Evolutionary conservation across 2,888 invertebrate species (phyloP).

Genomic region (Neuroscelio doddi): DNA sequence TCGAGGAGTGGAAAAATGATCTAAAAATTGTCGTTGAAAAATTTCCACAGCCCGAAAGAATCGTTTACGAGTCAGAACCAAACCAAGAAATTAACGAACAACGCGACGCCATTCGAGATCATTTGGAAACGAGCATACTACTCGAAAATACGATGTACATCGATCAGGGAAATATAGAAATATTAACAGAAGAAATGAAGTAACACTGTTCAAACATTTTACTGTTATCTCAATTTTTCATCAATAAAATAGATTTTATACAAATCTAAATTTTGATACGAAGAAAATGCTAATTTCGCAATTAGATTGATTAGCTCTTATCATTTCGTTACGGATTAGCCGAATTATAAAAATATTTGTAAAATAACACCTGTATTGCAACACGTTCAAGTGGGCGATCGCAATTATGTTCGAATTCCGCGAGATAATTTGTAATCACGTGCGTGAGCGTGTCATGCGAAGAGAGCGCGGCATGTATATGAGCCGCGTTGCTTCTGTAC

Average conservation of each 20-base stretch:
- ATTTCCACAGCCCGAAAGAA: constrained; percentile 50
- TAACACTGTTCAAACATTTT: too few species aligned
- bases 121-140: constrained; percentile 18
- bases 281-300: neutral
- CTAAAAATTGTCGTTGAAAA: constrained; percentile 27
- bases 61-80: constrained; percentile 25
- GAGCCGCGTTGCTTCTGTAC: constrained; percentile 16
- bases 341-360: too few species aligned
- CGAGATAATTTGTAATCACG: constrained; percentile 6
- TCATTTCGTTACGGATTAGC: too few species aligned
- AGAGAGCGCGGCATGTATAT: constrained; percentile 6
- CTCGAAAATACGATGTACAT: constrained; percentile 9
- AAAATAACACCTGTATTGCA: too few species aligned
- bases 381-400: neutral
- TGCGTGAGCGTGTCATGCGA: neutral
- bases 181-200: constrained; percentile 11
- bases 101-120: constrained; percentile 22
- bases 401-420: constrained; percentile 9
- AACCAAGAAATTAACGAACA: constrained; percentile 23
- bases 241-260: neutral
- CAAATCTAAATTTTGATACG: neutral
- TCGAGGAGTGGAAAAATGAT: constrained; percentile 46
- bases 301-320: too few species aligned
- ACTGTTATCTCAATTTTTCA: neutral
- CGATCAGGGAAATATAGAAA: constrained; percentile 18